These are phyloP conservation scores for Reinhardtius hippoglossoides DNA, from an alignment of 2,113 vertebrate species.

Conservation along the genomic window DNA sequence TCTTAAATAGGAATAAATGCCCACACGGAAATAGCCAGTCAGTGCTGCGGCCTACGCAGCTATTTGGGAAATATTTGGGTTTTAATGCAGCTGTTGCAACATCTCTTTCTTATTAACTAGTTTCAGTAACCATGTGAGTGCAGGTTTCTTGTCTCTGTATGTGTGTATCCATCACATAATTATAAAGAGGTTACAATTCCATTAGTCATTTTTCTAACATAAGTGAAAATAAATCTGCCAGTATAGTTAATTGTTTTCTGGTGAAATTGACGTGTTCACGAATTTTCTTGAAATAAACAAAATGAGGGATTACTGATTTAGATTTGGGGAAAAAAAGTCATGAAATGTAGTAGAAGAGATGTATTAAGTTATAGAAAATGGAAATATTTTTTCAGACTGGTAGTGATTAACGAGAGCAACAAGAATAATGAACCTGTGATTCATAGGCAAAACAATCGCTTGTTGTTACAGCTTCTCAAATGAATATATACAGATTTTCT, in stretches of 20 bases:
- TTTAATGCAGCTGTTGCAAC: constrained; percentile 22
- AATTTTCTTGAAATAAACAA: background rate
- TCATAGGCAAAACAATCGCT: background rate
- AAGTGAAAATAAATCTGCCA: background rate
- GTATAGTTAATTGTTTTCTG: background rate
- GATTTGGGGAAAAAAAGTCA: too few species aligned
- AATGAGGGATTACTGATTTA: background rate
- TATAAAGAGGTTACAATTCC: background rate
- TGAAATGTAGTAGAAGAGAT: too few species aligned
- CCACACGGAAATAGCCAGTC: constrained; percentile 81
- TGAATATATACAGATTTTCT: background rate
- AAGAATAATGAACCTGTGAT: background rate
- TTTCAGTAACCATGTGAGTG: background rate
- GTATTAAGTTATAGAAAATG: too few species aligned
- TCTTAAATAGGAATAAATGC: constrained; percentile 96
- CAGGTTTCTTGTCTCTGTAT: background rate
- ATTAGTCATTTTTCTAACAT: background rate
- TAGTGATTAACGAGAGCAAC: background rate
- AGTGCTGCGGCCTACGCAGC: background rate
- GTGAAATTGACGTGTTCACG: background rate
- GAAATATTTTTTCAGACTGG: background rate
- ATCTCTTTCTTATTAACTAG: background rate
- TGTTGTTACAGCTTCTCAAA: background rate
- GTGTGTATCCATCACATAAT: background rate
- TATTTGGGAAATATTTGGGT: constrained; percentile 39